Conservation (phyloP, 1,140 invertebrate genomes). For the Cecropterus lyciades region DNA sequence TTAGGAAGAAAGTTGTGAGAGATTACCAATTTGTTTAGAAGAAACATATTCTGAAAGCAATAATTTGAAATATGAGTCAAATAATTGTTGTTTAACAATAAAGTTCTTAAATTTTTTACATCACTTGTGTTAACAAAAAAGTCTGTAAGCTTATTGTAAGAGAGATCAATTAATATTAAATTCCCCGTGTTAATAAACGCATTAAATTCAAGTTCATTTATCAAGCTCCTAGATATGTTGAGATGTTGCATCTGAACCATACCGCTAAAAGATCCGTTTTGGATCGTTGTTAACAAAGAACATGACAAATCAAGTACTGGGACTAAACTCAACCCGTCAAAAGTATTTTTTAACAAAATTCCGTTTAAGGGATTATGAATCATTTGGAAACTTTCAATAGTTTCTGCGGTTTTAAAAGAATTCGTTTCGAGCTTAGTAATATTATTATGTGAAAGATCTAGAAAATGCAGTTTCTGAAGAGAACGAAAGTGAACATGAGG, state of each 20-base stretch:
- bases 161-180: constrained; percentile 58
- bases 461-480: constrained; percentile 48
- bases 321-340: constrained; percentile 50
- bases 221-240: constrained; percentile 55
- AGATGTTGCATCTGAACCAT: constrained; percentile 55
- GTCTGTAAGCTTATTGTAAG: constrained; percentile 50
- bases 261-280: constrained; percentile 59
- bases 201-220: constrained; percentile 53
- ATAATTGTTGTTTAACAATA: constrained; percentile 59
- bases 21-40: constrained; percentile 29
- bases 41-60: constrained; percentile 25
- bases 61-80: constrained; percentile 41
- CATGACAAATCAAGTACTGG: constrained; percentile 56
- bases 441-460: constrained; percentile 62
- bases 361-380: constrained; percentile 52
- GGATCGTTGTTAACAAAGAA: constrained; percentile 44
- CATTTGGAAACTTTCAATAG: constrained; percentile 51
- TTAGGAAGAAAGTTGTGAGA: constrained; percentile 22
- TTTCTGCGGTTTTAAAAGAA: constrained; percentile 49
- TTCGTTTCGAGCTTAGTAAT: constrained; percentile 50
- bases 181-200: constrained; percentile 51
- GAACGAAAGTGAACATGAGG: constrained; percentile 41
- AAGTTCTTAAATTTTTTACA: constrained; percentile 43
- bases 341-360: constrained; percentile 46
- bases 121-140: constrained; percentile 54